These are phyloP conservation scores for Aspidiotus destructor DNA, from an alignment of 2,888 invertebrate genomes.

Conservation along the genomic window DNA sequence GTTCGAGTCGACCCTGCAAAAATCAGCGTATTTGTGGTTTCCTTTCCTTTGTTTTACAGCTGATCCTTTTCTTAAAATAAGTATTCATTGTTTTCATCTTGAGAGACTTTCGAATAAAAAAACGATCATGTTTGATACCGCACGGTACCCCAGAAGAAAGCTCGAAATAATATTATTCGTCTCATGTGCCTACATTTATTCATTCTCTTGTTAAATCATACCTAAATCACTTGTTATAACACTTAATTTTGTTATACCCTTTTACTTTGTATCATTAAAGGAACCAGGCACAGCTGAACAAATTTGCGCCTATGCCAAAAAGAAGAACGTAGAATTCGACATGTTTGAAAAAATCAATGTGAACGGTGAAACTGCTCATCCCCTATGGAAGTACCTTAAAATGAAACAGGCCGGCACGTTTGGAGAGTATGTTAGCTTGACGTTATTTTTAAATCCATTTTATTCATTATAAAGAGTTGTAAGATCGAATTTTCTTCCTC, in stretches of 20 bases:
- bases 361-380: constrained; percentile 55
- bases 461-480: constrained; percentile 5
- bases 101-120: too few species aligned
- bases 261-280: constrained; percentile 41
- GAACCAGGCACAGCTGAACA: constrained; percentile 57
- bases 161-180: not conserved
- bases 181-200: not conserved
- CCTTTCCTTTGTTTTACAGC: too few species aligned
- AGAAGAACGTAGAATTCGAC: constrained; percentile 58
- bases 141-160: too few species aligned
- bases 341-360: constrained; percentile 63
- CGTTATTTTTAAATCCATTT: constrained; percentile 36
- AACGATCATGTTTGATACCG: too few species aligned
- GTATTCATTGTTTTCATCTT: too few species aligned
- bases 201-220: not conserved
- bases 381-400: constrained; percentile 59
- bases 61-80: too few species aligned
- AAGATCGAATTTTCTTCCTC: constrained; percentile 33
- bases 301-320: constrained; percentile 54
- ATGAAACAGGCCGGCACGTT: constrained; percentile 42
- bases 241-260: not conserved
- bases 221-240: not conserved
- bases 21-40: too few species aligned
- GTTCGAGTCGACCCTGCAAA: too few species aligned
- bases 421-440: constrained; percentile 41